Base-by-base conservation (phyloP, 2,797 vertebrate genomes). In the Chaenodraco wilsoni region DNA sequence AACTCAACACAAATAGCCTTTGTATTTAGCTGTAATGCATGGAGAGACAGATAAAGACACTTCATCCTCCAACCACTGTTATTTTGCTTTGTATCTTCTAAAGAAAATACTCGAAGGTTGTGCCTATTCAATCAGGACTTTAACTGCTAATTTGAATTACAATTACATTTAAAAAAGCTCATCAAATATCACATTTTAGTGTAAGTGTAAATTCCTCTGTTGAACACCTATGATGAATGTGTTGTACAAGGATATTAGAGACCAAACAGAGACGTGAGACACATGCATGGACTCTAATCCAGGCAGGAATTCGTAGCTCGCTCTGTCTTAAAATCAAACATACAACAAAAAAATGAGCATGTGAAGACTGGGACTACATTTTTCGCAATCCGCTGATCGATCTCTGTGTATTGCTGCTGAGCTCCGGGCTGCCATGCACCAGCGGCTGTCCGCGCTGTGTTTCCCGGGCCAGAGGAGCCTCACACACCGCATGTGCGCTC, bases 371-470 rank as follows among this genome's bases (percentile, higher is more conserved):
- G 46, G 60, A 85, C 76, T 85, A 81, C 87, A 90, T 85, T 77
- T 61, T 83, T 75, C 74, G 77, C 74, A 69, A 55, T 84, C 71
- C 67, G 61, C 58, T 84, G 78, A 93, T 91, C 84, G 90, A 92
- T 92, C 76, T 79, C 45, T 81, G 61, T 33, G 49, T 74, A 74
- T 72, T 54, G 67, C 72, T 64, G 80, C 73, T 78, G 41, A 78
- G 87, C 83, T 84, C 69, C 74, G 48, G 74, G 81, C 85, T 67
- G 66, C 78, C 72, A 70, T 55, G 84, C 83, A 77, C 78, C 85
- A 69, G 11, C 73, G 84, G 62, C 77, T 73, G 82, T 61, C 69
- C 72, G 83, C 72, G 61, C 65, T 51, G 72, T 37, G 81, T 48
- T 46, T 33, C 48, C 44, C 75, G 81, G 72, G 76, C 59, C 72